These are phyloP conservation scores for Tetragnatha versicolor DNA, from an alignment of 1,140 invertebrate species.

Conservation along the genomic window DNA sequence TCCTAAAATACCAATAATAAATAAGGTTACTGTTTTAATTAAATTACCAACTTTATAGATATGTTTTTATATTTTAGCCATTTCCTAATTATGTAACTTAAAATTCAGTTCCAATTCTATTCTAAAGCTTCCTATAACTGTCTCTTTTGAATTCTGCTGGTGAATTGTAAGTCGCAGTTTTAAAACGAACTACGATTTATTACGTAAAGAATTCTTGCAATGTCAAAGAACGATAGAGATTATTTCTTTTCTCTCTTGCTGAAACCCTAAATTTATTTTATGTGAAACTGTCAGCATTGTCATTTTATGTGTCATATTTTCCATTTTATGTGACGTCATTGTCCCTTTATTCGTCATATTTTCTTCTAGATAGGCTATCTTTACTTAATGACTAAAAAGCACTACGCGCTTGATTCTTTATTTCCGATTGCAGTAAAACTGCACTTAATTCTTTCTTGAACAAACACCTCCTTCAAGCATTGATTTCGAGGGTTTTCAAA, in stretches of 20 bases:
- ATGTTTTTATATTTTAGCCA: no score
- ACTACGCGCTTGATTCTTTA: no score
- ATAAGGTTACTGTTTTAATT: no score
- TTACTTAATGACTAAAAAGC: background rate
- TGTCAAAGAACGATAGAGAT: conserved; percentile 28
- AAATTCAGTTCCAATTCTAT: background rate
- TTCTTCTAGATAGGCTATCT: background rate
- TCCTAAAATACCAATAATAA: no score
- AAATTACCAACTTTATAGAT: no score
- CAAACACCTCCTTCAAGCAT: no score
- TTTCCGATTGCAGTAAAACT: no score
- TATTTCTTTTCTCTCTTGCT: background rate
- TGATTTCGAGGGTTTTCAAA: no score
- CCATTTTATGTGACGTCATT: conserved; percentile 31
- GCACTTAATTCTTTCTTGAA: no score
- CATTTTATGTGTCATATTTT: conserved; percentile 48
- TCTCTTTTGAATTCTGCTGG: conserved; percentile 15
- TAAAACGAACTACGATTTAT: conserved; percentile 33
- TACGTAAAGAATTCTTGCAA: conserved; percentile 25
- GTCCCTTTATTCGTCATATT: conserved; percentile 2
- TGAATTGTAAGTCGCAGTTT: conserved; percentile 34
- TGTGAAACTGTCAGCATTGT: conserved; percentile 44
- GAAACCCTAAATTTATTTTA: conserved; percentile 49
- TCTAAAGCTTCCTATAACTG: conserved; percentile 21
- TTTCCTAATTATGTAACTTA: background rate